A percentile compares a stretch with the other conserved stretches of the same genome.
phyloP scores from a whole-genome alignment of 2,113 vertebrate species.

The Probosciger aterrimus region DNA sequence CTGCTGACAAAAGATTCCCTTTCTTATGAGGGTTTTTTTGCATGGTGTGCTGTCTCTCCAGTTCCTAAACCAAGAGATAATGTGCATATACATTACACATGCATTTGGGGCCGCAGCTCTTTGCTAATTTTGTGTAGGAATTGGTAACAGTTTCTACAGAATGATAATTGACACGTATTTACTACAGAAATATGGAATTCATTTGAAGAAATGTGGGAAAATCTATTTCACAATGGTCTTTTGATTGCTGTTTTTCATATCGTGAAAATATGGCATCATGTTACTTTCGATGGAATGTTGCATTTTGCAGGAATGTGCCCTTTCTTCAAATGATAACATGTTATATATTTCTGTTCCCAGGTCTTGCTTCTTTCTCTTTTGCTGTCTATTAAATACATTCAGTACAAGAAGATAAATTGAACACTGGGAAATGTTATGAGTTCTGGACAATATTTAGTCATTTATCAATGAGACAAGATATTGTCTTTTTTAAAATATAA shows the following conservation, averaged over 20 bases:
- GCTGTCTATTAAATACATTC: conserved; percentile 2
- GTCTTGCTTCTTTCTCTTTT: neutral
- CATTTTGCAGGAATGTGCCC: neutral
- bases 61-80: neutral
- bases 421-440: neutral
- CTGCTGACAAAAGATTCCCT: neutral
- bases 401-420: conserved; percentile 42
- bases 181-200: neutral
- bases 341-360: neutral
- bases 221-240: neutral
- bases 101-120: neutral
- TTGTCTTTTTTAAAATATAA: neutral
- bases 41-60: neutral
- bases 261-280: accelerated
- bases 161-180: neutral
- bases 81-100: neutral
- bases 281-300: neutral
- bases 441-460: neutral
- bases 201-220: neutral
- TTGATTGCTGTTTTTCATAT: neutral
- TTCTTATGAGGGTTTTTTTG: neutral
- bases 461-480: conserved; percentile 12
- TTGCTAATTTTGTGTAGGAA: neutral
- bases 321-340: neutral
- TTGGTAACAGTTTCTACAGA: neutral